A percentile compares a stretch with the other conserved stretches of the same genome.
phyloP scores from a whole-genome alignment of 2,797 vertebrate genomes.

The Prionace glauca region DNA sequence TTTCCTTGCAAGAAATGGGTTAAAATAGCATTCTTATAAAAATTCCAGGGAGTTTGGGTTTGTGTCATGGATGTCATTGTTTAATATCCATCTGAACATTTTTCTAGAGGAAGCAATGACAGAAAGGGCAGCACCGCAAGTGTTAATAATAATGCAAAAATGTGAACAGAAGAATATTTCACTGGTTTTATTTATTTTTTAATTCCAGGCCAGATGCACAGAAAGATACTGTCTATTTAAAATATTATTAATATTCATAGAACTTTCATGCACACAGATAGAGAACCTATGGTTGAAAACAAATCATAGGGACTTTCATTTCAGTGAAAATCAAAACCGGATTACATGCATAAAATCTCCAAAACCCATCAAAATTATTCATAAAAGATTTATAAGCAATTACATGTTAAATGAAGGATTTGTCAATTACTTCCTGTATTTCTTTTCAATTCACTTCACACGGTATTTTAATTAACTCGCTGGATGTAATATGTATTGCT shows the following conservation, averaged over 20 bases:
- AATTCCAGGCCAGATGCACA: constrained; percentile 20
- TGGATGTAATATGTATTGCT: constrained; percentile 27
- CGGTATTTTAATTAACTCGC: constrained; percentile 37
- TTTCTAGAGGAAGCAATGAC: not conserved
- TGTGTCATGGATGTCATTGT: not conserved
- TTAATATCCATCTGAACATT: not conserved
- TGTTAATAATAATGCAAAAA: not conserved
- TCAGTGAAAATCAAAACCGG: constrained; percentile 36
- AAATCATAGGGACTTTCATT: constrained; percentile 35
- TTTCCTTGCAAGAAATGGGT: not conserved
- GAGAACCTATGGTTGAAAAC: constrained; percentile 6
- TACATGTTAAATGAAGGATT: constrained; percentile 38
- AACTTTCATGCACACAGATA: constrained; percentile 30
- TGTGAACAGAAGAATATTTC: constrained; percentile 22
- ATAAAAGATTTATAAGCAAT: constrained; percentile 39
- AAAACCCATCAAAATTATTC: constrained; percentile 37
- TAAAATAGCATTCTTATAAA: not conserved
- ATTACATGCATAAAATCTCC: constrained; percentile 37
- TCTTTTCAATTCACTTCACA: constrained; percentile 37
- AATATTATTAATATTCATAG: constrained; percentile 38
- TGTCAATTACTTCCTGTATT: constrained; percentile 33
- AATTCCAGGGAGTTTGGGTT: not conserved
- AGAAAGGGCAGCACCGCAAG: not conserved
- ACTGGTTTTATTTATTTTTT: constrained; percentile 26
- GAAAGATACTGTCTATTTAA: constrained; percentile 25